phyloP scores from a whole-genome alignment of 2,113 vertebrate genomes.

The Lampris megalopsis region DNA sequence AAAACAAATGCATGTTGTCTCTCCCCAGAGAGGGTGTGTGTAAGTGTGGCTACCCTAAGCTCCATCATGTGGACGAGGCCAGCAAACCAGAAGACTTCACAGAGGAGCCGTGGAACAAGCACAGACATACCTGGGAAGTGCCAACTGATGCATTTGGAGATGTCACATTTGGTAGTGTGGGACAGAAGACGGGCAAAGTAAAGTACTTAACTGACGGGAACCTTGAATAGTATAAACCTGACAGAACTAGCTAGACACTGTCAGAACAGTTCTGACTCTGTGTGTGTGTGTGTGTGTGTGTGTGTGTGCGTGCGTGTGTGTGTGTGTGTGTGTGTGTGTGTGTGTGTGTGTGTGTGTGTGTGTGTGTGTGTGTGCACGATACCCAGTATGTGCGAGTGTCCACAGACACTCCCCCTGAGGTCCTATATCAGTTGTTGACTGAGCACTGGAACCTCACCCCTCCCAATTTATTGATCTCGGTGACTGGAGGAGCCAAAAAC shows the following conservation, averaged over 20 bases:
- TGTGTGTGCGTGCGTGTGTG: background rate
- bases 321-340: background rate
- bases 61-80: slow-evolving; percentile 85
- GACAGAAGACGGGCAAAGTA: slow-evolving; percentile 88
- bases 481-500: slow-evolving; percentile 96
- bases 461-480: slow-evolving; percentile 95
- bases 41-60: slow-evolving; percentile 86
- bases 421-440: slow-evolving; percentile 91
- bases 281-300: background rate
- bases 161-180: slow-evolving; percentile 85
- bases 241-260: background rate
- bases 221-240: background rate
- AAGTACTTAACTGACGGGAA: background rate
- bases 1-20: slow-evolving; percentile 11
- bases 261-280: background rate
- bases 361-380: slow-evolving; percentile 20
- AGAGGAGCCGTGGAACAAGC: slow-evolving; percentile 83
- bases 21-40: slow-evolving; percentile 83
- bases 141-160: slow-evolving; percentile 94
- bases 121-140: slow-evolving; percentile 84
- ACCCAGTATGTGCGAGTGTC: slow-evolving; percentile 92
- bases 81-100: slow-evolving; percentile 77
- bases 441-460: slow-evolving; percentile 89
- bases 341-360: slow-evolving; percentile 12
- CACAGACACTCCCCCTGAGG: slow-evolving; percentile 82